Percentiles rank a stretch among this genome's conserved stretches.
Evolutionary conservation across 2,113 vertebrate species (phyloP).

Genomic region (Ochotona princeps): DNA sequence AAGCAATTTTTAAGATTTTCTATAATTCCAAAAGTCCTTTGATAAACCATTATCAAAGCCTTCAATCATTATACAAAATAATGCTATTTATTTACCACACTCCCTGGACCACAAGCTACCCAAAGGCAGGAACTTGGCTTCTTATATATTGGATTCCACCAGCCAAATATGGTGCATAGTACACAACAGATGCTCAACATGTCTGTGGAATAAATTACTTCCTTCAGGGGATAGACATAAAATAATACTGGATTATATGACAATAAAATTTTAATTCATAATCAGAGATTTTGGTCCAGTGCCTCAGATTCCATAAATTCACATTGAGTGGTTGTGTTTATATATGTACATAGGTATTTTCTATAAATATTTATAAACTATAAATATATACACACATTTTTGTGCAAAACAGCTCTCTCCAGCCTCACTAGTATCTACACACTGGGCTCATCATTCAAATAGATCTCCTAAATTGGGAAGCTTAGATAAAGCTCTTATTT

Average conservation of each 20-base stretch:
- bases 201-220: background rate
- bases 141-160: background rate
- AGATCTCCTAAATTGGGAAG: background rate
- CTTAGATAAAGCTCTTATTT: conserved; percentile 31
- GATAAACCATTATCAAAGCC: background rate
- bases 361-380: background rate
- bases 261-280: background rate
- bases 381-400: background rate
- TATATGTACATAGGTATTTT: background rate
- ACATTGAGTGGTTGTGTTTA: background rate
- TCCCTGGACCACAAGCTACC: background rate
- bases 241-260: background rate
- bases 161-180: background rate
- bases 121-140: background rate
- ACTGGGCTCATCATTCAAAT: background rate
- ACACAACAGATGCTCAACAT: background rate
- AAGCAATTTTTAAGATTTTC: background rate
- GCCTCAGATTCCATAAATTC: background rate
- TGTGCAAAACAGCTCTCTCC: background rate
- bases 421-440: background rate
- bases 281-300: background rate
- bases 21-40: background rate
- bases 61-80: background rate
- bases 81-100: background rate
- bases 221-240: background rate